Evolutionary conservation across 2,797 vertebrate species (phyloP).

Genomic region (Odontamblyopus rebecca): DNA sequence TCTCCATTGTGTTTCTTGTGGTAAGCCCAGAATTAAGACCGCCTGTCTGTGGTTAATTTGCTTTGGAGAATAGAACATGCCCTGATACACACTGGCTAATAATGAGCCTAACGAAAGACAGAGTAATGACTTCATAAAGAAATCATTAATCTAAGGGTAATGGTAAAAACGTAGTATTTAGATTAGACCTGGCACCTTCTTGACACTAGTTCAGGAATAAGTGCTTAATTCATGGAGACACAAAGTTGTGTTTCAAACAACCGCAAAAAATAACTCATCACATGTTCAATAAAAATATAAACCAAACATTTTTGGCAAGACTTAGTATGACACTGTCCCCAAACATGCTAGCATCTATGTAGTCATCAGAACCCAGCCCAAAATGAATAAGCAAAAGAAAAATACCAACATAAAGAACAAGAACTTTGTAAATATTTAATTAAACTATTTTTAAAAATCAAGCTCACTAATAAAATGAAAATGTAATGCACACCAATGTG

Average conservation of each 20-base stretch:
- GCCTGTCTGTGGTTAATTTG: slow-evolving; percentile 59
- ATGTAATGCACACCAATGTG: too few relatives aligned
- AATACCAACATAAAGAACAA: neutral
- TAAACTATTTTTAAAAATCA: too few relatives aligned
- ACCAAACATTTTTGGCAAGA: neutral
- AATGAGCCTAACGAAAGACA: slow-evolving; percentile 26
- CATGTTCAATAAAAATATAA: neutral
- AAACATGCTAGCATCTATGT: neutral
- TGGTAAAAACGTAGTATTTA: neutral
- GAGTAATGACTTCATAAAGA: slow-evolving; percentile 13
- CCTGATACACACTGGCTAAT: slow-evolving; percentile 31
- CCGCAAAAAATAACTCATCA: neutral
- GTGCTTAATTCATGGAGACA: neutral
- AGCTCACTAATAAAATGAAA: too few relatives aligned
- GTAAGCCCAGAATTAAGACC: slow-evolving; percentile 60
- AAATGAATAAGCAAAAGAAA: neutral
- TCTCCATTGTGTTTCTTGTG: slow-evolving; percentile 63
- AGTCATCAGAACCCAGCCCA: neutral
- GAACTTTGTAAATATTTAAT: too few relatives aligned
- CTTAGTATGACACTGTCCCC: neutral
- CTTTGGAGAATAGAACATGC: slow-evolving; percentile 28
- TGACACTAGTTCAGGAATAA: neutral
- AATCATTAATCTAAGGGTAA: neutral
- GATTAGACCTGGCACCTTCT: neutral
- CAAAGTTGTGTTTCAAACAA: neutral